Conservation (phyloP, 1,140 invertebrate species). For the Scaptomyza montana region DNA sequence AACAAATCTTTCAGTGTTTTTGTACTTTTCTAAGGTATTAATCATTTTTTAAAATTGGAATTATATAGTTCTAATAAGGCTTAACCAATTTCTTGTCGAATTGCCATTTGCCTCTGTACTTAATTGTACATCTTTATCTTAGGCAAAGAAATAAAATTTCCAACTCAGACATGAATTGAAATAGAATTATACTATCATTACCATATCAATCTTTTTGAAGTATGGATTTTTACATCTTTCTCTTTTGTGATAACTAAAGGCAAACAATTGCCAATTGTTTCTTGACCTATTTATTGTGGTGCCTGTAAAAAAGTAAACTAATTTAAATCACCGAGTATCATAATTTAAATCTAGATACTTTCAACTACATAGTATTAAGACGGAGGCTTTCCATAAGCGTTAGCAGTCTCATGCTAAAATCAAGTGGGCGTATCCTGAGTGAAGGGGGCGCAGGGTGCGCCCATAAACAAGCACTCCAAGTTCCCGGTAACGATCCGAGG, state of each 20-base stretch:
- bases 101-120: no score
- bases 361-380: constrained; percentile 6
- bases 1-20: no score
- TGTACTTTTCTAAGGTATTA: no score
- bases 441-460: constrained; percentile 32
- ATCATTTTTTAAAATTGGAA: no score
- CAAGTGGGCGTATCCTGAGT: constrained; percentile 61
- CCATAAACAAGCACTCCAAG: constrained; percentile 73
- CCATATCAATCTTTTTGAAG: no score
- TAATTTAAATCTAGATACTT: constrained; percentile 1
- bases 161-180: no score
- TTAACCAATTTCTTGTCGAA: no score
- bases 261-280: not conserved
- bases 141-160: no score
- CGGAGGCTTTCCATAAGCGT: not conserved
- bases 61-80: no score
- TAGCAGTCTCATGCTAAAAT: constrained; percentile 38
- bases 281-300: not conserved
- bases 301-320: not conserved
- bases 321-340: not conserved
- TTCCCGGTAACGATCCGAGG: constrained; percentile 74
- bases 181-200: no score
- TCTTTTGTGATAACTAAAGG: not conserved
- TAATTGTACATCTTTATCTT: no score
- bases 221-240: not conserved